Evolutionary conservation across 30 jellyfish, hydroid and myxozoan genomes (phyloP), one percentile per base, ranked within the genome.

Genomic region (Aurelia coerulea): DNA sequence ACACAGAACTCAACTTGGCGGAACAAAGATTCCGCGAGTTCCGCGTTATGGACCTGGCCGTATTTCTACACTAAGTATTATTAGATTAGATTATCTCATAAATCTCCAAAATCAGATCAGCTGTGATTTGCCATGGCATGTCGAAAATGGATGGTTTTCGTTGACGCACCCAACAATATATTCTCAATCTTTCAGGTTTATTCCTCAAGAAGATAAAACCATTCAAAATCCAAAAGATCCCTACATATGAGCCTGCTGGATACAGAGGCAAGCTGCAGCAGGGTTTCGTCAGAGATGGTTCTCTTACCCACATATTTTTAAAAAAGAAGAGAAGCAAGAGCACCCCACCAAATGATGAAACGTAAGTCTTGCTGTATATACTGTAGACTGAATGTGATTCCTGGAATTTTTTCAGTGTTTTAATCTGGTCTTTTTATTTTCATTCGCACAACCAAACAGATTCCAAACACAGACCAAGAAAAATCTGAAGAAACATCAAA

Each of bases 241-340:
- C 79, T 35, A 69, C 59, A 10, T 94, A 94, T 65, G 83, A 35
- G 62, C 86, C 88, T 41, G 99, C 97, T 46, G 99, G 99, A 13
- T 94, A 94, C 79, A 82, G 99, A 35, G 97, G 99, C 19, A 77
- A 50, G 12, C 85, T 94, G 14, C 76, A 66, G 23, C 78, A 80
- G 49, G 97, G 97, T 16, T 94, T 94, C 85, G 42, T 76, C 32
- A 77, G 79, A 35, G 67, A 72, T 33, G 91, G 90, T 1, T 78
- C 96, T 4, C 78, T 94, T 13, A 62, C 86, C 14, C 96, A 94
- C 68, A 49, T 78, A 15, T 84, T 92, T 68, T 59, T 39, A 32
- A 76, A 59, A 63, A 84, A 89, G 42, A 68, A 41, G 5, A 65
- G 12, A 15, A 67, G 65, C 10, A 46, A 46, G 56, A 46, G 1